These are phyloP conservation scores for Picus viridis DNA, from an alignment of 2,797 vertebrate species.

Conservation along the genomic window DNA sequence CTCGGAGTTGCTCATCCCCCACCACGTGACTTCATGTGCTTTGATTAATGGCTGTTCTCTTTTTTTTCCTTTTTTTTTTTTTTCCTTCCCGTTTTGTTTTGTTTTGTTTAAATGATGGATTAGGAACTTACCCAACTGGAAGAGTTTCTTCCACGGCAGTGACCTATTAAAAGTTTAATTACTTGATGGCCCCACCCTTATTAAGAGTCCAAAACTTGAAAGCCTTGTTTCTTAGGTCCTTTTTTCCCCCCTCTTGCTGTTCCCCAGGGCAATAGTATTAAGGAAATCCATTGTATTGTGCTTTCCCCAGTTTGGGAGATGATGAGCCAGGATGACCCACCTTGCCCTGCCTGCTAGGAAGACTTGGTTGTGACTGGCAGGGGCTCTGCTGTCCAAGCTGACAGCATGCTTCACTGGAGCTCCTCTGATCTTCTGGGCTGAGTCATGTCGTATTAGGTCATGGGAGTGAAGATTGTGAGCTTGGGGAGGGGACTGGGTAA, in stretches of 20 bases:
- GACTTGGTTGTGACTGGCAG: not conserved
- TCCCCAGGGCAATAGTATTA: not conserved
- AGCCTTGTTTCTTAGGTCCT: constrained; percentile 23
- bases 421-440: not conserved
- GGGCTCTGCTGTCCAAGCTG: not conserved
- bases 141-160: constrained; percentile 68
- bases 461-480: constrained; percentile 20
- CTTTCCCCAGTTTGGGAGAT: not conserved
- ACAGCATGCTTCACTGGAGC: rapidly evolving
- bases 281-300: not conserved
- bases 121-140: constrained; percentile 74
- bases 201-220: constrained; percentile 56
- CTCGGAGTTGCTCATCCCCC: constrained; percentile 24
- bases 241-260: not conserved
- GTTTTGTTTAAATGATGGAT: constrained; percentile 53
- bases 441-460: constrained; percentile 30
- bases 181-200: constrained; percentile 57
- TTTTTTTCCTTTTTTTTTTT: not conserved
- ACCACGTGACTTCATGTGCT: constrained; percentile 33
- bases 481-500: not conserved
- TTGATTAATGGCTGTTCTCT: constrained; percentile 60
- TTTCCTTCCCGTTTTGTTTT: not conserved
- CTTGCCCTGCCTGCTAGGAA: not conserved
- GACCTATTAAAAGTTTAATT: constrained; percentile 76
- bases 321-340: not conserved